Base-by-base conservation (phyloP, 2,797 vertebrate species). In the Rhinoraja longicauda region DNA sequence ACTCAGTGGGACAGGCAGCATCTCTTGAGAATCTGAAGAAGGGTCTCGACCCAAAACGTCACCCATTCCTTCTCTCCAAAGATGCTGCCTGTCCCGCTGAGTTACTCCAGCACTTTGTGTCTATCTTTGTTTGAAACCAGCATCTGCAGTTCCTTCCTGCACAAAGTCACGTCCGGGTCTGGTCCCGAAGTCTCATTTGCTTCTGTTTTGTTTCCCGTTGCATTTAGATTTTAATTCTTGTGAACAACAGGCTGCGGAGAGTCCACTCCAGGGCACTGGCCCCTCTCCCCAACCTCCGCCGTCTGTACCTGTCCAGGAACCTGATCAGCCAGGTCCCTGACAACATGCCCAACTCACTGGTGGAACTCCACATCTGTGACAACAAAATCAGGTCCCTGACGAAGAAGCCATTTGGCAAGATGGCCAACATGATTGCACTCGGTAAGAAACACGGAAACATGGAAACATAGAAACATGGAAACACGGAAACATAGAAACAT, bases 151-250 rank as follows among this genome's bases (percentile, higher is more conserved):
- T 53, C 45, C 45, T 53, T 53, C 45, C 45, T 53, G 0, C 45
- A 53, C 45, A 53, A 45, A 45, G 45, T 0, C 45, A 45, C 45
- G 45, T 5, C 45, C 45, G 53, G 45, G 53, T 62, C 57, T 32
- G 29, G 64, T 67, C 32, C 59, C 88, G 59, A 88, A 88, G 88
- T 36, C 84, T 88, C 59, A 64, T 64, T 88, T 88, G 29, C 88
- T 88, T 88, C 45, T 53, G 45, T 67, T 36, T n/a, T 88, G 15
- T 88, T 88, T 88, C 59, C 62, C 86, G 86, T 64, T 88, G 64
- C 64, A 73, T 73, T 57, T 92, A 92, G 90, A 92, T 92, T 73
- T 92, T 92, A 73, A 92, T 92, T 73, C 67, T 92, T 53, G 90
- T 92, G 67, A 92, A 92, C 90, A 92, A 92, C 90, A 92, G 90